Conservation (phyloP, 2,113 vertebrate species). For the Amazona guildingii region DNA sequence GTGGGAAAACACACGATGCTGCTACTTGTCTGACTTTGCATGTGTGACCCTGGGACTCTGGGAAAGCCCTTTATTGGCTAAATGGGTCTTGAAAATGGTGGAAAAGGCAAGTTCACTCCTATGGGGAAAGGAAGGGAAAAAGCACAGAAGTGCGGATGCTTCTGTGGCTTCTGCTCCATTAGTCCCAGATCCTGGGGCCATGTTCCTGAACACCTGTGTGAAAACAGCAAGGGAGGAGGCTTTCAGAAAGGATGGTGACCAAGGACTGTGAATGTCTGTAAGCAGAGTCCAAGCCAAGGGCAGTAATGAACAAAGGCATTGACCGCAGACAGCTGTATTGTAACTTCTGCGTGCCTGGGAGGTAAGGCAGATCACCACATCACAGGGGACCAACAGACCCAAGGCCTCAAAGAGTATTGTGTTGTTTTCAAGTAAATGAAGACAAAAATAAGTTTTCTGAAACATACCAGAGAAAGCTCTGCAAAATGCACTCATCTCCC, state of each 20-base stretch:
- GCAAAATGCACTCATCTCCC: neutral
- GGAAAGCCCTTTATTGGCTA: neutral
- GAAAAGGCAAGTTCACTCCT: neutral
- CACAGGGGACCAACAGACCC: neutral
- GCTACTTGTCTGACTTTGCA: neutral
- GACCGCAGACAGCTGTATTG: accelerated
- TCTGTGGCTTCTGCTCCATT: neutral
- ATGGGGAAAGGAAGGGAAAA: neutral
- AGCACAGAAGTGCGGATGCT: neutral
- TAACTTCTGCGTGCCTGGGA: neutral
- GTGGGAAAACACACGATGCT: neutral
- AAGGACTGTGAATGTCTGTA: neutral
- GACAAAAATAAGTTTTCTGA: neutral
- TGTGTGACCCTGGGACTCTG: neutral
- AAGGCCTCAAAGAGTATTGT: neutral
- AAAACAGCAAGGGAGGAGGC: neutral
- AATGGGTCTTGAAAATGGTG: neutral
- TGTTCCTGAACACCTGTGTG: neutral
- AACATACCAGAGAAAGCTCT: neutral
- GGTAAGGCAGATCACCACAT: neutral
- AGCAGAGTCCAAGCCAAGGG: neutral
- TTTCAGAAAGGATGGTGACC: neutral
- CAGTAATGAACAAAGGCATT: neutral
- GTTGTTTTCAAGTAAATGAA: neutral
- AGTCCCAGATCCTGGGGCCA: neutral